These are phyloP conservation scores for Oncorhynchus keta DNA, from an alignment of 2,113 vertebrate species.

Conservation along the genomic window DNA sequence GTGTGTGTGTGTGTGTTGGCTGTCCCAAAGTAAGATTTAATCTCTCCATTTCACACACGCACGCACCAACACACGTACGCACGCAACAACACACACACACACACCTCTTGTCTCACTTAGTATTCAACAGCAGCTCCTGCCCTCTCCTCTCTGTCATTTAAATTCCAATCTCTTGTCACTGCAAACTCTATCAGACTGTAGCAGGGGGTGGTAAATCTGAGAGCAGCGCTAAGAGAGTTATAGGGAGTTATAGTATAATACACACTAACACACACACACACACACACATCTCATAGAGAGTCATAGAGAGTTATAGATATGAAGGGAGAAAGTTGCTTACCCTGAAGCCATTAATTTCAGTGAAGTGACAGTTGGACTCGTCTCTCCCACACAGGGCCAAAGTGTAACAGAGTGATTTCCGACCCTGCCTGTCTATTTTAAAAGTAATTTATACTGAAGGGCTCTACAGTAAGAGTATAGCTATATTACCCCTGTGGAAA, in stretches of 20 bases:
- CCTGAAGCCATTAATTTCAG: not conserved
- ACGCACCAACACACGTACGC: not conserved
- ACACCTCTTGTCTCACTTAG: no score
- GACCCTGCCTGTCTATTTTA: no score
- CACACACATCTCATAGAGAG: not conserved
- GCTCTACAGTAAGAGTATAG: no score
- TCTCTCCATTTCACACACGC: not conserved
- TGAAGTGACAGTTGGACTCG: not conserved
- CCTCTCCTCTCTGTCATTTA: no score
- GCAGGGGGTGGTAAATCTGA: not conserved
- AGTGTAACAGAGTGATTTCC: not conserved
- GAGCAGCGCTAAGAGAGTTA: not conserved
- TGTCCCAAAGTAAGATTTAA: not conserved
- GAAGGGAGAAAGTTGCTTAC: not conserved
- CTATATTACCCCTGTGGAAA: no score
- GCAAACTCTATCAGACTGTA: not conserved
- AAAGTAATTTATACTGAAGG: no score
- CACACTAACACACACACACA: not conserved
- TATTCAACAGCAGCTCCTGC: no score
- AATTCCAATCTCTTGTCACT: no score
- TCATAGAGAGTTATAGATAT: not conserved
- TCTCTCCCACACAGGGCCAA: slow-evolving; percentile 3
- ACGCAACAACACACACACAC: not conserved
- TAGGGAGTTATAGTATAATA: not conserved
- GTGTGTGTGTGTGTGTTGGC: no score